phyloP scores from a whole-genome alignment of 2,888 invertebrate genomes.

The Chaitophorus viminalis region DNA sequence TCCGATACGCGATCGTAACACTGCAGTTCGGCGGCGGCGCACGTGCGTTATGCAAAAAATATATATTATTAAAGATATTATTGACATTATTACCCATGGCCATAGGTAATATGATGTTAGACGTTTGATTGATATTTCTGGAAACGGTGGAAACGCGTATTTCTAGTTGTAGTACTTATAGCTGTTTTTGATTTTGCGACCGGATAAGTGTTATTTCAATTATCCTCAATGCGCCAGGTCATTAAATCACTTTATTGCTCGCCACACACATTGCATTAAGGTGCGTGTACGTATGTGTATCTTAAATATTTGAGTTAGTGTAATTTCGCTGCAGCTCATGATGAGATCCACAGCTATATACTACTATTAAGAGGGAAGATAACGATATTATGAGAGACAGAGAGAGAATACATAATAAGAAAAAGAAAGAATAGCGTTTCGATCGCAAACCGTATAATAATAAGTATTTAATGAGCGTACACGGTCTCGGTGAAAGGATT shows the following conservation, averaged over 20 bases:
- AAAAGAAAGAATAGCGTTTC: conserved; percentile 35
- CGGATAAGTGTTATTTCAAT: conserved; percentile 27
- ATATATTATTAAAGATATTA: neutral
- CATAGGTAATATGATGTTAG: neutral
- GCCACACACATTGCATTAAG: conserved; percentile 23
- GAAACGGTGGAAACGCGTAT: too few species aligned
- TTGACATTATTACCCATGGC: neutral
- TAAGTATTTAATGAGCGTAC: conserved; percentile 58
- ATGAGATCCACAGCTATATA: neutral
- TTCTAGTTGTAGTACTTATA: too few species aligned
- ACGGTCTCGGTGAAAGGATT: conserved; percentile 57
- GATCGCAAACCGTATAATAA: conserved; percentile 48
- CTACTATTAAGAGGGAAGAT: neutral
- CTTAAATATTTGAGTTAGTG: neutral
- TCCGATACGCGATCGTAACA: neutral
- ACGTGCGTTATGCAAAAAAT: neutral
- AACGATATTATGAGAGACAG: neutral
- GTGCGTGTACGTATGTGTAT: neutral
- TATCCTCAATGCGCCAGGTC: conserved; percentile 32
- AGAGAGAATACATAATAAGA: neutral
- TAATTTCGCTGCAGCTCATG: neutral
- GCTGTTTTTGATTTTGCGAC: neutral
- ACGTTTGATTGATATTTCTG: neutral
- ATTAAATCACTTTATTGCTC: neutral
- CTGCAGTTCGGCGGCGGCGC: neutral